Percentiles rank a stretch among this genome's conserved stretches.
Evolutionary conservation across 1,140 invertebrate species (phyloP).

Genomic region (Cyrtorhinus lividipennis): DNA sequence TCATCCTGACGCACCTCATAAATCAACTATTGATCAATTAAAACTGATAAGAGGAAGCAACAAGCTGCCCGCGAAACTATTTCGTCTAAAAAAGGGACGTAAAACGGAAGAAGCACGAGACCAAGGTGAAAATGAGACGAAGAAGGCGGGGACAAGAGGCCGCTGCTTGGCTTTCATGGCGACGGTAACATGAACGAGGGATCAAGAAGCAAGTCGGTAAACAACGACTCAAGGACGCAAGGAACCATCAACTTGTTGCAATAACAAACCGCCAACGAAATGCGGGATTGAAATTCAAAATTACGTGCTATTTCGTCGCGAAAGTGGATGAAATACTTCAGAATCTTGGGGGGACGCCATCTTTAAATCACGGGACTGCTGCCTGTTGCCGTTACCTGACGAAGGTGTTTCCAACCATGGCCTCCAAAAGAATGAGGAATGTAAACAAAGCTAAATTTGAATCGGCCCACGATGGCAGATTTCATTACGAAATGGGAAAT

Average conservation of each 20-base stretch:
- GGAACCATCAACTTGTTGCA: not conserved
- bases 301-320: not conserved
- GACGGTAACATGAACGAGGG: constrained; percentile 1
- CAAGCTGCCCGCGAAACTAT: too few relatives aligned
- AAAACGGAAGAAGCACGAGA: not conserved
- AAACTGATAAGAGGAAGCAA: not conserved
- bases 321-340: not conserved
- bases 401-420: constrained; percentile 17
- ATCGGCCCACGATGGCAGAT: too few relatives aligned
- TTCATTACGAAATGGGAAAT: not conserved
- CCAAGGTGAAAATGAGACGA: not conserved
- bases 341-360: constrained; percentile 5
- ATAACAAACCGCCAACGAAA: not conserved
- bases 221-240: too few relatives aligned
- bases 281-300: not conserved
- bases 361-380: constrained; percentile 15
- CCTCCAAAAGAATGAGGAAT: not conserved
- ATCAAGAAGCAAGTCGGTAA: not conserved
- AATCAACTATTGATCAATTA: not conserved
- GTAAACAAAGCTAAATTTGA: not conserved
- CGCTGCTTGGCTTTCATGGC: not conserved
- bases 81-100: too few relatives aligned
- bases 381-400: constrained; percentile 15
- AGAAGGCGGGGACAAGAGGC: not conserved
- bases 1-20: not conserved